A percentile compares a stretch with the other conserved stretches of the same genome.
These are phyloP conservation scores for Hipparchia sbordonii DNA, from an alignment of 2,888 invertebrate genomes.

Conservation along the genomic window DNA sequence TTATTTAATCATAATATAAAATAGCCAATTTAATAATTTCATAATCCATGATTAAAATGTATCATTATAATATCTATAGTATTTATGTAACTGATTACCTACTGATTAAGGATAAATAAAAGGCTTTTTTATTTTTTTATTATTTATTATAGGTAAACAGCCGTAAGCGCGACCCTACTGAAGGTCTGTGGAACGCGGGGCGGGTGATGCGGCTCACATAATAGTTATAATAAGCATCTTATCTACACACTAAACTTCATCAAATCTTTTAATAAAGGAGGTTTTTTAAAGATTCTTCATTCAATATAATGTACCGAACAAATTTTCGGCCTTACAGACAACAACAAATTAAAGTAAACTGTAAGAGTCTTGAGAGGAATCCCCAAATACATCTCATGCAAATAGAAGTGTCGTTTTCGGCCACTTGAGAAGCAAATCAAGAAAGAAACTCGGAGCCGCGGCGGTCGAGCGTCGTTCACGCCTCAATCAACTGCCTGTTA, in stretches of 20 bases:
- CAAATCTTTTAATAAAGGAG: no score
- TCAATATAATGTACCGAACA: background rate
- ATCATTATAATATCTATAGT: no score
- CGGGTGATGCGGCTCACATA: no score
- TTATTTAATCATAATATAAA: no score
- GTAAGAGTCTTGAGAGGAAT: slow-evolving; percentile 50
- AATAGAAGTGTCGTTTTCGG: slow-evolving; percentile 78
- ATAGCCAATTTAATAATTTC: no score
- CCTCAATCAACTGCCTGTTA: slow-evolving; percentile 79
- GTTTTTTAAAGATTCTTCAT: background rate
- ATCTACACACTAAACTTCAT: background rate
- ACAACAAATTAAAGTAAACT: slow-evolving; percentile 17
- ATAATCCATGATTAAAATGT: no score
- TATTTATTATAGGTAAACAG: no score
- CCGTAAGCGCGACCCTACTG: no score
- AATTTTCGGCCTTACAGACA: slow-evolving; percentile 13
- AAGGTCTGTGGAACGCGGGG: no score
- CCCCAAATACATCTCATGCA: slow-evolving; percentile 73
- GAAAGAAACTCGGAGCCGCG: slow-evolving; percentile 75
- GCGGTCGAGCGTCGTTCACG: slow-evolving; percentile 78
- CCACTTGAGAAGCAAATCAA: slow-evolving; percentile 79
- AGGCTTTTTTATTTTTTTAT: no score
- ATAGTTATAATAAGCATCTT: background rate
- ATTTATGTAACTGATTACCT: no score
- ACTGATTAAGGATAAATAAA: no score